Evolutionary conservation across 2,888 invertebrate species (phyloP).

Genomic region (Scrobipalpa costella): DNA sequence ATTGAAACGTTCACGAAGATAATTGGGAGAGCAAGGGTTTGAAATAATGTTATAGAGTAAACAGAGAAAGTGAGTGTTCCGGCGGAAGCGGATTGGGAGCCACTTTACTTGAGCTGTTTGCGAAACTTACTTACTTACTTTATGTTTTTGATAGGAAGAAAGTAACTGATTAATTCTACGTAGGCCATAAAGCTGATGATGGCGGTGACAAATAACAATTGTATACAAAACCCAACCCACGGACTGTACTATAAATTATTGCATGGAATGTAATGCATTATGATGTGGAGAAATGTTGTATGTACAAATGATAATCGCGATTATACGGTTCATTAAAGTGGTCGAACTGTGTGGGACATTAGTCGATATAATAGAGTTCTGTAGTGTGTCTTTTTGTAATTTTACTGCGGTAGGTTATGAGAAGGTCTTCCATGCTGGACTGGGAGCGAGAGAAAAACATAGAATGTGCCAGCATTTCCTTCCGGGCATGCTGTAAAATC

Average conservation of each 20-base stretch:
- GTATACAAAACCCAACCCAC: not conserved
- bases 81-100: no score
- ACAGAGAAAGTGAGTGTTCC: no score
- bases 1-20: no score
- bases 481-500: no score
- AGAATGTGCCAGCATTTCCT: no score
- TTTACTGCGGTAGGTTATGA: not conserved
- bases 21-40: no score
- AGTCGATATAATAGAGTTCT: not conserved
- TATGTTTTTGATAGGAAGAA: no score
- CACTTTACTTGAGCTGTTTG: no score
- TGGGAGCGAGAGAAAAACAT: no score
- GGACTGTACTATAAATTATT: conserved; percentile 5
- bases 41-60: no score
- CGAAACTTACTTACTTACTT: no score
- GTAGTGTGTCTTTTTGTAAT: not conserved
- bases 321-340: conserved; percentile 12
- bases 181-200: not conserved
- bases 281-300: conserved; percentile 11
- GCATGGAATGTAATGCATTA: conserved; percentile 2
- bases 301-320: conserved; percentile 17
- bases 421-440: no score
- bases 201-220: not conserved
- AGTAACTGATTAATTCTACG: not conserved
- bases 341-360: not conserved